Conservation (phyloP, 2,113 vertebrate genomes). For the Hystrix brachyura region DNA sequence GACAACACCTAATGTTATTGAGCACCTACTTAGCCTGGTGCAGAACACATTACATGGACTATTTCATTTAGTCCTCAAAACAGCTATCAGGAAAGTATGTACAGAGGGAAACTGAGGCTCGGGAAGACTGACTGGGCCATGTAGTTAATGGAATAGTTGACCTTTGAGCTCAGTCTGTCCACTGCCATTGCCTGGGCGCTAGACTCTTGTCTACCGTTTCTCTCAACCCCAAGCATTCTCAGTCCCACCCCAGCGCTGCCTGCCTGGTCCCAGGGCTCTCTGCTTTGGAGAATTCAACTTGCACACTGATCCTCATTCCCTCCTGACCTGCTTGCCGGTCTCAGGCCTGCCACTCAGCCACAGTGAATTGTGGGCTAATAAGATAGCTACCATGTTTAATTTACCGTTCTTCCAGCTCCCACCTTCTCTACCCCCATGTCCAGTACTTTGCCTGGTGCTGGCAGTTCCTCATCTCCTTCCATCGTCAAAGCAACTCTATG, state of each 20-base stretch:
- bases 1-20: background rate
- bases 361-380: background rate
- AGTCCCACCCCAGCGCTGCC: background rate
- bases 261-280: background rate
- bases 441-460: background rate
- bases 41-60: background rate
- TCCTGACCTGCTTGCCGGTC: background rate
- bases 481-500: background rate
- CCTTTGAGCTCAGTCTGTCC: background rate
- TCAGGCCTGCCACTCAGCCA: background rate
- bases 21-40: background rate
- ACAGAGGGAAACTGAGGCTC: slow-evolving; percentile 39
- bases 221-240: background rate
- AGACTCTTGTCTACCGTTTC: background rate
- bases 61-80: background rate
- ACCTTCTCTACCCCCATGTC: background rate
- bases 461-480: background rate
- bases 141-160: background rate
- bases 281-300: slow-evolving; percentile 25
- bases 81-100: background rate
- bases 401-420: background rate
- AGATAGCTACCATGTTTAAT: background rate
- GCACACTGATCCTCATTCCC: background rate
- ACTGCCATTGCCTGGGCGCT: background rate
- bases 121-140: background rate